Base-by-base conservation (phyloP, 2,797 vertebrate genomes). In the Lepus townsendii region DNA sequence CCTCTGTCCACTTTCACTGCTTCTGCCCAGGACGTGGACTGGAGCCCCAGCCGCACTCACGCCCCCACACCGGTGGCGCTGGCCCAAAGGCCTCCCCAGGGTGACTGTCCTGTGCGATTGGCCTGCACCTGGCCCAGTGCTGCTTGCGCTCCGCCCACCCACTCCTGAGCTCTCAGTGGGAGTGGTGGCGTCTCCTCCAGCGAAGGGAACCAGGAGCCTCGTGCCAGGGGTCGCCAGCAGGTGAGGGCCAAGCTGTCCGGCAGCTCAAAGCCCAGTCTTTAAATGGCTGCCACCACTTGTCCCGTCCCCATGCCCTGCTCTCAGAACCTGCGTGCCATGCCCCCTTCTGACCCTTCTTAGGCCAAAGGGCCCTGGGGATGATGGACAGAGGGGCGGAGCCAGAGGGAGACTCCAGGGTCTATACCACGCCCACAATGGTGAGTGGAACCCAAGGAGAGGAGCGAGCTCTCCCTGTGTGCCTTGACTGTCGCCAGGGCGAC, bases 1-100 rank as follows among this genome's bases (percentile, higher is more conserved):
- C 63, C 63, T 62, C 35, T 88, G 62, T 83, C 35, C 57, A 92
- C 87, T 95, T 96, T 97, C 79, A 13, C 84, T 95, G 38, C 62
- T 71, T 80, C 17, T 62, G 62, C 26, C 35, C 20, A 14, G 57
- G 86, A 90, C 26, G 24, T 38, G 14, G 65, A 76, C 69, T 30
- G 1, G 5, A 62, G 30, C 50, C 52, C 20, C 35, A 26, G 26
- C 38, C 5, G 6, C 14, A 19, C 50, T 66, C 8, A 42, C 47
- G 30, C 24, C 65, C 17, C 63, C 26, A 26, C 4, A 9, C 63
- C 52, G 1, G 16, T 54, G 83, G 89, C 89, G 92, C 19, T 90
- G 79, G 52, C 72, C 82, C 22, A 79, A 65, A 14, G 47, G n/a
- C 83, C 83, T 89, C 5, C 62, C 10, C 22, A 50, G 82, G 47